Evolutionary conservation across 2,888 invertebrate species (phyloP), one percentile per base, ranked within the genome.

Genomic region (Polyploca ridens): DNA sequence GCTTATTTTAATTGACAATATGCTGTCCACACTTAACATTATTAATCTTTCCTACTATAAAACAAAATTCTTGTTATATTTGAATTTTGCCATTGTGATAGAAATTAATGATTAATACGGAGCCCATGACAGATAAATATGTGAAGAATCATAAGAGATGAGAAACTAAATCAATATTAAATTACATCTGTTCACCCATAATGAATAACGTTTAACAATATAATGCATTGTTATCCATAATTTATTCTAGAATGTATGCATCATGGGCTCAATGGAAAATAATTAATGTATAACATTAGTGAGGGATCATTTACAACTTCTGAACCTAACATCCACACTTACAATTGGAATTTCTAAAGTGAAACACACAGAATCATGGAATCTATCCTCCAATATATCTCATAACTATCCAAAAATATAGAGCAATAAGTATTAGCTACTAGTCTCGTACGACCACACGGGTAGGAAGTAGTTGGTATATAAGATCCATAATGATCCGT

Each of bases 321-420:
- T 86, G 88, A 90, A 89, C 85, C 80, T 82, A 85, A 85, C 79
- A 84, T 87, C 81, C 88, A 89, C 85, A 88, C 87, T 81, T 85
- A 87, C 85, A 86, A 84, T 83, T 85, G 87, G 87, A 89, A 88
- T 87, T 85, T 83, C 78, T 80, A 84, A 86, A 87, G 88, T 85
- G 88, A 87, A 89, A 87, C 75, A 85, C 87, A 91, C 86, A 90
- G 87, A 86, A 83, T 85, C 80, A 73, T 81, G 76, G 81, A 85
- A 82, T 83, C 76, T 84, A 85, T 89, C 81, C 82, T 78, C 77
- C 73, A 82, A 84, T 77, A 75, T 78, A 74, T 49, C 49, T 69
- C 77, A 71, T 74, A 81, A 79, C 80, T 82, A 82, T 84, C 74
- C 83, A 83, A 82, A 84, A 84, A 85, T 80, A 84, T 85, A 87